Conservation (phyloP, 2,888 invertebrate genomes). For the Rhogogaster chlorosoma region DNA sequence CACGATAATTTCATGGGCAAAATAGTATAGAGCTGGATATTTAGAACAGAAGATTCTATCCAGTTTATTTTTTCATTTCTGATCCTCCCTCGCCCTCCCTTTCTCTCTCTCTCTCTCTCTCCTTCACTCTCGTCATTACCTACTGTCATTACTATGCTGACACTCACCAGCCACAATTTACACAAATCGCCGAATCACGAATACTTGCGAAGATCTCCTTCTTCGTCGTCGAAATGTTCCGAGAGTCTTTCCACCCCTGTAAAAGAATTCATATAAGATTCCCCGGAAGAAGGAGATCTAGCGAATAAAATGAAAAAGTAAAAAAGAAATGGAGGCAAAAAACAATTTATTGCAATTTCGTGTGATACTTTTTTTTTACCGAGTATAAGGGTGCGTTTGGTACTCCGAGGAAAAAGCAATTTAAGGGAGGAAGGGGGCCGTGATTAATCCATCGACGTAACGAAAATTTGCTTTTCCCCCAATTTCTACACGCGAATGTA, state of each 20-base stretch:
- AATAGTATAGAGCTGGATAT: background rate
- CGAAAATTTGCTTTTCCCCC: background rate
- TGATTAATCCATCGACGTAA: background rate
- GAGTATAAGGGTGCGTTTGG: background rate
- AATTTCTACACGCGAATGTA: background rate
- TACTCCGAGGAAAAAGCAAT: background rate
- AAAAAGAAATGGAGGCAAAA: background rate
- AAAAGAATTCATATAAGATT: slow-evolving; percentile 3
- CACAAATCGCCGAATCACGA: slow-evolving; percentile 15
- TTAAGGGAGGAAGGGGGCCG: background rate
- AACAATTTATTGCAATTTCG: background rate
- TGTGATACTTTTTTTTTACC: background rate
- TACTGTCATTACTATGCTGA: background rate
- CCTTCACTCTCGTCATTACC: background rate
- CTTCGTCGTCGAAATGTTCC: background rate
- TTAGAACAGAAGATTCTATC: background rate
- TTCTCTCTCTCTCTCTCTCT: background rate
- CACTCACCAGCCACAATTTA: slow-evolving; percentile 11
- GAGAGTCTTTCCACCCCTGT: background rate
- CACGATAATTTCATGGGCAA: background rate
- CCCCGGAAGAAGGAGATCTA: background rate
- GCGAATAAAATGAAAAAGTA: background rate
- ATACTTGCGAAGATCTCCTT: background rate
- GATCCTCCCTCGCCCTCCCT: background rate
- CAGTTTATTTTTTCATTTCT: too few relatives aligned